A percentile compares a stretch with the other conserved stretches of the same genome.
These are phyloP conservation scores for Ceraclea dissimilis DNA, from an alignment of 2,888 invertebrate species.

Conservation along the genomic window DNA sequence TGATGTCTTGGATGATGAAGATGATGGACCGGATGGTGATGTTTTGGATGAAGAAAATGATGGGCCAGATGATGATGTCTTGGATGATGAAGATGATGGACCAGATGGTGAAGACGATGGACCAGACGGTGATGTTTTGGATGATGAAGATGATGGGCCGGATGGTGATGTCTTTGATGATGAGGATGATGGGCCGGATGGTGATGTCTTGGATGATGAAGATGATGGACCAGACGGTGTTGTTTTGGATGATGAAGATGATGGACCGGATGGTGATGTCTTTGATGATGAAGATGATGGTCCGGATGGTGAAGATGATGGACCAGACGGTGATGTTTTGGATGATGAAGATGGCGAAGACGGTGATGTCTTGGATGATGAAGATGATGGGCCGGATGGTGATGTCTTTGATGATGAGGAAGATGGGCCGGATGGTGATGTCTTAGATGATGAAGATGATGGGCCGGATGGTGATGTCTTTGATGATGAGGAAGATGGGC, in stretches of 20 bases:
- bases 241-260: background rate
- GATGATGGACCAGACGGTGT: background rate
- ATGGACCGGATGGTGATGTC: no score
- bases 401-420: background rate
- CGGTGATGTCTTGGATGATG: background rate
- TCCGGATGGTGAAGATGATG: no score
- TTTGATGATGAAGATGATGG: no score
- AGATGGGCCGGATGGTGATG: conserved; percentile 26
- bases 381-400: background rate
- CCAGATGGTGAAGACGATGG: background rate
- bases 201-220: background rate
- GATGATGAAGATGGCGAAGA: background rate
- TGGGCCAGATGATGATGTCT: conserved; percentile 26
- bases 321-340: no score
- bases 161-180: background rate
- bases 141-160: background rate
- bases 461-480: background rate
- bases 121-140: background rate
- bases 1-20: background rate
- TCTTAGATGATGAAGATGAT: conserved; percentile 27
- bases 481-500: background rate
- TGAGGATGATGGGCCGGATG: background rate
- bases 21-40: background rate
- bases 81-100: conserved; percentile 27
- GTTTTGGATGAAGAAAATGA: background rate